Conservation (phyloP, 2,888 invertebrate species). For the Nymphalis polychloros region DNA sequence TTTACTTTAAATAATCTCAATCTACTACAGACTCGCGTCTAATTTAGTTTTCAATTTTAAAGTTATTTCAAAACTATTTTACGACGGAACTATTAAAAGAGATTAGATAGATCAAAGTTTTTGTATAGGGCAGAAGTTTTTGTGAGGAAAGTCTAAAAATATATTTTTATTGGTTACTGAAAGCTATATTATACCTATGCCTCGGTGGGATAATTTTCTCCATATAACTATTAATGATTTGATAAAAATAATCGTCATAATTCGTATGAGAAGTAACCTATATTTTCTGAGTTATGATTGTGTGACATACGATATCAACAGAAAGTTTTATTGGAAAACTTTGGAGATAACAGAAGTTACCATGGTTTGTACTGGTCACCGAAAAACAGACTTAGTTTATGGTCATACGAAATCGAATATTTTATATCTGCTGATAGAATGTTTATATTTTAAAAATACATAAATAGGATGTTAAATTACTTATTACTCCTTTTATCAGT, state of each 20-base stretch:
- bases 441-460: too few relatives aligned
- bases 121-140: slow-evolving; percentile 1
- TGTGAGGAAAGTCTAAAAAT: slow-evolving; percentile 22
- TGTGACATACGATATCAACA: slow-evolving; percentile 24
- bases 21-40: not conserved
- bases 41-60: slow-evolving; percentile 17
- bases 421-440: too few relatives aligned
- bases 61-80: slow-evolving; percentile 23
- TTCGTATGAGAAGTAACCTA: slow-evolving; percentile 13
- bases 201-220: not conserved
- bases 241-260: slow-evolving; percentile 24
- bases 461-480: too few relatives aligned
- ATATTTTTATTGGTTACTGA: slow-evolving; percentile 32
- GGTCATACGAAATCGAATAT: slow-evolving; percentile 6
- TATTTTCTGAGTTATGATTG: slow-evolving; percentile 13
- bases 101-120: slow-evolving; percentile 18
- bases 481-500: too few relatives aligned
- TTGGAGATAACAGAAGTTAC: slow-evolving; percentile 17
- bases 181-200: slow-evolving; percentile 23
- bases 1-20: too few relatives aligned
- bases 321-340: slow-evolving; percentile 36
- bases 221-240: slow-evolving; percentile 23
- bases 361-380: slow-evolving; percentile 4
- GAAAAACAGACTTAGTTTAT: slow-evolving; percentile 3
- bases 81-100: slow-evolving; percentile 18